A percentile compares a stretch with the other conserved stretches of the same genome.
Conservation (phyloP, 2,113 vertebrate species). For the Melanostigma gelatinosum region DNA sequence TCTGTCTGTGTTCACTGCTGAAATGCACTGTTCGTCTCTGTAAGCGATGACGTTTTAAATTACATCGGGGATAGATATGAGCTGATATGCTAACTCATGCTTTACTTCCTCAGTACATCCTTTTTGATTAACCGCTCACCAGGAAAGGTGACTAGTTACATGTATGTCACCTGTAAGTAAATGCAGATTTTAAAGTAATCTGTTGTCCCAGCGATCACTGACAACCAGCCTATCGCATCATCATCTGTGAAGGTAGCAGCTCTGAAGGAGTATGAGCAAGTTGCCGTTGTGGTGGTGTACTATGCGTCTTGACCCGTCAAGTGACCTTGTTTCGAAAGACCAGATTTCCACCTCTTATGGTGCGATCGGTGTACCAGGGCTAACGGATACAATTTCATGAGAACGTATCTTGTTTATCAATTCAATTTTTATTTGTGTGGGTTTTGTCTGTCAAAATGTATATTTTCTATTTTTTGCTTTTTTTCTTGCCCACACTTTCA, state of each 20-base stretch:
- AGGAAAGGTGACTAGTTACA: neutral
- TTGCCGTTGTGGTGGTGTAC: neutral
- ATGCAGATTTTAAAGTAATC: neutral
- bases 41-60: neutral
- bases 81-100: neutral
- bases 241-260: neutral
- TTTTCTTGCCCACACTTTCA: neutral
- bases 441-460: neutral
- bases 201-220: neutral
- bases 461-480: neutral
- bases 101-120: too few species aligned
- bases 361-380: neutral
- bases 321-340: neutral
- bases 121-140: too few species aligned
- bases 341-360: neutral
- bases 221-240: neutral
- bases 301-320: neutral
- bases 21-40: neutral
- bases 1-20: neutral
- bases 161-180: conserved; percentile 8
- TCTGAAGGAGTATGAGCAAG: too few species aligned
- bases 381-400: neutral
- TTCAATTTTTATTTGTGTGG: neutral
- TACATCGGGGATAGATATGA: neutral
- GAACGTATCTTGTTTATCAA: neutral